Evolutionary conservation across 2,888 invertebrate species (phyloP).

Genomic region (Glaucopsyche alexis): DNA sequence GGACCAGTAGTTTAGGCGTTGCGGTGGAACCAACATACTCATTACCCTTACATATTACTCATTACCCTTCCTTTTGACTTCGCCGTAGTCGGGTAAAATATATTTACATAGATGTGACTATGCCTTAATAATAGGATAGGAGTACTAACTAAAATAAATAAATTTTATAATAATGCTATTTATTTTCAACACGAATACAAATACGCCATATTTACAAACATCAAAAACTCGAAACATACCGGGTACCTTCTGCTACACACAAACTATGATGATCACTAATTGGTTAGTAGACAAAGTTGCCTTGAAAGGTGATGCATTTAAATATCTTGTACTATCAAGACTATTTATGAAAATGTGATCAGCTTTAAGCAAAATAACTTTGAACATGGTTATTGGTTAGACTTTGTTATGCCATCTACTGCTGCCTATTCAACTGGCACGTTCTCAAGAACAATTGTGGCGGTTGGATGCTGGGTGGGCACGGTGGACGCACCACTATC

Average conservation of each 20-base stretch:
- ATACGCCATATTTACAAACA: constrained; percentile 29
- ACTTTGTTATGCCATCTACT: neutral
- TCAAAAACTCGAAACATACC: constrained; percentile 18
- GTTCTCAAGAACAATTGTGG: constrained; percentile 48
- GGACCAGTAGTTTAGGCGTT: too few species aligned
- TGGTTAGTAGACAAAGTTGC: neutral
- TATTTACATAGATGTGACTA: too few species aligned
- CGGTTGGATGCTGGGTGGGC: constrained; percentile 48
- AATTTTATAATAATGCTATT: neutral
- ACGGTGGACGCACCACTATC: constrained; percentile 52
- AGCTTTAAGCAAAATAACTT: neutral
- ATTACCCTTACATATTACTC: too few species aligned
- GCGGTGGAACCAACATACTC: too few species aligned
- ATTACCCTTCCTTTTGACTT: too few species aligned
- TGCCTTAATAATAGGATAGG: neutral
- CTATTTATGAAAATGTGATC: neutral
- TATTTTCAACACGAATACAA: neutral
- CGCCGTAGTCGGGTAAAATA: too few species aligned
- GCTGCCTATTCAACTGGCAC: constrained; percentile 31
- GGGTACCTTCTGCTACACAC: neutral
- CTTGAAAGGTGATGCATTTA: neutral
- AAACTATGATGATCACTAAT: neutral
- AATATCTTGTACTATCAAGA: neutral
- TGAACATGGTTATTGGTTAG: neutral
- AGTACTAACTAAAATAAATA: neutral